phyloP scores from a whole-genome alignment of 2,113 vertebrate species.

The Tetrax tetrax region DNA sequence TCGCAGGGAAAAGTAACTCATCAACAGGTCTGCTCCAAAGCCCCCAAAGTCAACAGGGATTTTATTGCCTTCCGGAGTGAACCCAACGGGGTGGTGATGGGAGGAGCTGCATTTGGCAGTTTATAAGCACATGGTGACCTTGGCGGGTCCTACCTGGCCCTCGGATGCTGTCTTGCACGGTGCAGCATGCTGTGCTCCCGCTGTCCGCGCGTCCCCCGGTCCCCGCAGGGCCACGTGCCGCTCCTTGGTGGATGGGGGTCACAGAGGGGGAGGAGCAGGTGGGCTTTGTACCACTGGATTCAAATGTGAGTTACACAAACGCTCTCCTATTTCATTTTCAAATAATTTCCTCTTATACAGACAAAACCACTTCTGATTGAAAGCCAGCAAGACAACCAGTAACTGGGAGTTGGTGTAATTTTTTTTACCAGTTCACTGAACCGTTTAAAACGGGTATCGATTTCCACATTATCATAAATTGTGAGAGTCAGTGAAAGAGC shows the following conservation, averaged over 20 bases:
- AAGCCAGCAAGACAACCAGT: neutral
- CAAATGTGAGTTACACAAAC: no score
- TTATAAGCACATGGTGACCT: neutral
- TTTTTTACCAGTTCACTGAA: neutral
- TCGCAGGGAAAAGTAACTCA: neutral
- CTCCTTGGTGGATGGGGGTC: fast-evolving
- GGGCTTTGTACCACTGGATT: neutral
- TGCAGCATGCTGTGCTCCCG: fast-evolving
- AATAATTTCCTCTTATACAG: neutral
- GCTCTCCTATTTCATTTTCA: neutral
- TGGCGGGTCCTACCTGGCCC: neutral
- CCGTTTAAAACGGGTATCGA: neutral
- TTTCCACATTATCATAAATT: neutral
- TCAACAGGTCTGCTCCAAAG: neutral
- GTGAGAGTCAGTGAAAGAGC: neutral
- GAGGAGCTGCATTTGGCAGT: neutral
- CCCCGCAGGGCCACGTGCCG: fast-evolving
- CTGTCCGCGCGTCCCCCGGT: fast-evolving
- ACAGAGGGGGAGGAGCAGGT: fast-evolving
- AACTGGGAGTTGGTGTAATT: neutral
- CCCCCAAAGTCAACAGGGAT: neutral
- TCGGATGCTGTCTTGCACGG: neutral
- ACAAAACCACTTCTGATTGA: neutral
- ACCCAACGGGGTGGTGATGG: neutral
- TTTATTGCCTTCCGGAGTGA: neutral